These are phyloP conservation scores for Scaptomyza polygonia DNA, from an alignment of 2,888 invertebrate genomes.

Conservation along the genomic window DNA sequence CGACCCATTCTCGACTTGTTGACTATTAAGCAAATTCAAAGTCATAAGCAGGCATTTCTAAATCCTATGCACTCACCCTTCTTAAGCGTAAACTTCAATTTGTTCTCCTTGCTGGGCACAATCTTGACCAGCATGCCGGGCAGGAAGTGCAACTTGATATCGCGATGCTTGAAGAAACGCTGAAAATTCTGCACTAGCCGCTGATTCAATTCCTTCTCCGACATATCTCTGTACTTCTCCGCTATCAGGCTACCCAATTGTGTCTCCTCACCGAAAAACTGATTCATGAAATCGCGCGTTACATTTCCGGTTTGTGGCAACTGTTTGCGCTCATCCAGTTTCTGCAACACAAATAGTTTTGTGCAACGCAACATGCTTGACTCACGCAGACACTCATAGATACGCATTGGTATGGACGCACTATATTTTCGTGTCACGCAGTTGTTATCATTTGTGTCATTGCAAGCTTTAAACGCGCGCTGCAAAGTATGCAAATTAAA, in stretches of 20 bases:
- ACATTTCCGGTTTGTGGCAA: conserved; percentile 75
- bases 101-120: conserved; percentile 85
- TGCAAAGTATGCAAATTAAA: conserved; percentile 53
- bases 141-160: conserved; percentile 85
- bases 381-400: conserved; percentile 83
- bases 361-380: conserved; percentile 86
- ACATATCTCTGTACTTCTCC: conserved; percentile 85
- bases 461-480: conserved; percentile 48
- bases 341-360: conserved; percentile 86
- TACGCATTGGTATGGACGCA: conserved; percentile 82
- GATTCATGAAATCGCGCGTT: conserved; percentile 82
- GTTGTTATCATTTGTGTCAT: conserved; percentile 48
- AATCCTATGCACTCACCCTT: conserved; percentile 68
- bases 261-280: conserved; percentile 80
- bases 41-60: neutral
- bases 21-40: conserved; percentile 30
- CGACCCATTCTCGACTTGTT: conserved; percentile 61
- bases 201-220: conserved; percentile 85
- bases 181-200: conserved; percentile 85
- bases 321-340: conserved; percentile 83
- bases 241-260: conserved; percentile 77
- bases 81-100: conserved; percentile 85
- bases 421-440: conserved; percentile 80
- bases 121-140: conserved; percentile 86
- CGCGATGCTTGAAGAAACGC: conserved; percentile 85